Percentiles rank a stretch among this genome's conserved stretches.
Conservation (phyloP, 1,140 invertebrate species). For the Tetramorium simillimum region DNA sequence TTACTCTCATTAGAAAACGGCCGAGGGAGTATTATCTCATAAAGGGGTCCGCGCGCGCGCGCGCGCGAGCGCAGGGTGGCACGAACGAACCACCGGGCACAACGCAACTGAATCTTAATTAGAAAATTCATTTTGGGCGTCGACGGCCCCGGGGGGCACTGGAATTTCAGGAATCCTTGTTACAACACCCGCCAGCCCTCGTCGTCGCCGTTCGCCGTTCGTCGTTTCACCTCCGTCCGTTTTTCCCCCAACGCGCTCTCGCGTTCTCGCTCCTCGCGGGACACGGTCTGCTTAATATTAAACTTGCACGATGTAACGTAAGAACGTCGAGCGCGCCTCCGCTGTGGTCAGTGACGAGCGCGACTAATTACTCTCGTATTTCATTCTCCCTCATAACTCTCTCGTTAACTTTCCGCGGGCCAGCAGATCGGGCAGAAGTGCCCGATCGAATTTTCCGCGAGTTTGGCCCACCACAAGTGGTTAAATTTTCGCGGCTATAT, state of each 20-base stretch:
- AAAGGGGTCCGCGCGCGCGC: slow-evolving; percentile 36
- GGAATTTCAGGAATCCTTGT: slow-evolving; percentile 70
- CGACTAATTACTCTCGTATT: slow-evolving; percentile 57
- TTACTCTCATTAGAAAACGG: slow-evolving; percentile 57
- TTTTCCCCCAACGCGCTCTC: not conserved
- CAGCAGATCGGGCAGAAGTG: slow-evolving; percentile 12
- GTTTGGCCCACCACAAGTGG: slow-evolving; percentile 16
- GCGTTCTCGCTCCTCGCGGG: not conserved
- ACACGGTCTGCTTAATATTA: slow-evolving; percentile 52
- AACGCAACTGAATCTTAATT: slow-evolving; percentile 73
- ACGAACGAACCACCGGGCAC: slow-evolving; percentile 60
- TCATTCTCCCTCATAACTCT: slow-evolving; percentile 41
- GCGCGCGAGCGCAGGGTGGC: not conserved
- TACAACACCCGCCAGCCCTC: slow-evolving; percentile 14
- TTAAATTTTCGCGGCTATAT: slow-evolving; percentile 45
- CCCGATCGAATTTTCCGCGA: slow-evolving; percentile 44
- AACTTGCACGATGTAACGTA: slow-evolving; percentile 54
- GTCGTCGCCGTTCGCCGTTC: not conserved
- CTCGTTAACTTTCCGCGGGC: slow-evolving; percentile 23
- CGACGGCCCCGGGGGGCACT: slow-evolving; percentile 15
- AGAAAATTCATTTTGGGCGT: slow-evolving; percentile 75
- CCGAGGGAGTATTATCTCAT: slow-evolving; percentile 66
- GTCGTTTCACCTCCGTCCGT: not conserved
- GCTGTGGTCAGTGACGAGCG: slow-evolving; percentile 57
- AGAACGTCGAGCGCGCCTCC: slow-evolving; percentile 21